Conservation (phyloP, 2,888 invertebrate genomes). For the Muschampia plurimacula region DNA sequence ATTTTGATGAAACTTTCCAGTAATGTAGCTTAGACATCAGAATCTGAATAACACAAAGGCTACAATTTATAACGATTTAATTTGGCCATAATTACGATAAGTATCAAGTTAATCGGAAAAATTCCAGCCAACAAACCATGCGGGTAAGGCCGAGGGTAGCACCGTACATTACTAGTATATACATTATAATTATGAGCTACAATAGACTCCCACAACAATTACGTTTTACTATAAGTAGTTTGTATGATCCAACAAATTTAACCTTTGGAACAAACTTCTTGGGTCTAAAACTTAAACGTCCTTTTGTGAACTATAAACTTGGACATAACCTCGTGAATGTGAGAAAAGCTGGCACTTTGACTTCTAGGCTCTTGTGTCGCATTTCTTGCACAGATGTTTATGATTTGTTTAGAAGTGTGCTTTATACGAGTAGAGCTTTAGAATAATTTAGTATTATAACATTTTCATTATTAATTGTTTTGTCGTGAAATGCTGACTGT, state of each 20-base stretch:
- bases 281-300: not conserved
- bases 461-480: not conserved
- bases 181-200: too few relatives aligned
- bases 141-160: too few relatives aligned
- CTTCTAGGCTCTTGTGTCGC: not conserved
- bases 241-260: not conserved
- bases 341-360: not conserved
- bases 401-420: not conserved
- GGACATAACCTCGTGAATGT: not conserved
- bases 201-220: not conserved
- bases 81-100: too few relatives aligned
- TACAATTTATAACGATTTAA: too few relatives aligned
- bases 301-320: not conserved
- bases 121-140: too few relatives aligned
- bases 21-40: too few relatives aligned
- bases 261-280: not conserved
- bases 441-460: not conserved
- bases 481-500: too few relatives aligned
- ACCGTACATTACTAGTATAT: too few relatives aligned
- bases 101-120: too few relatives aligned
- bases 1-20: too few relatives aligned
- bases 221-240: not conserved
- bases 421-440: not conserved
- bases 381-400: slow-evolving; percentile 7
- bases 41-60: too few relatives aligned